These are phyloP conservation scores for Sus cebifrons DNA, from an alignment of 2,797 vertebrate species.

Conservation along the genomic window DNA sequence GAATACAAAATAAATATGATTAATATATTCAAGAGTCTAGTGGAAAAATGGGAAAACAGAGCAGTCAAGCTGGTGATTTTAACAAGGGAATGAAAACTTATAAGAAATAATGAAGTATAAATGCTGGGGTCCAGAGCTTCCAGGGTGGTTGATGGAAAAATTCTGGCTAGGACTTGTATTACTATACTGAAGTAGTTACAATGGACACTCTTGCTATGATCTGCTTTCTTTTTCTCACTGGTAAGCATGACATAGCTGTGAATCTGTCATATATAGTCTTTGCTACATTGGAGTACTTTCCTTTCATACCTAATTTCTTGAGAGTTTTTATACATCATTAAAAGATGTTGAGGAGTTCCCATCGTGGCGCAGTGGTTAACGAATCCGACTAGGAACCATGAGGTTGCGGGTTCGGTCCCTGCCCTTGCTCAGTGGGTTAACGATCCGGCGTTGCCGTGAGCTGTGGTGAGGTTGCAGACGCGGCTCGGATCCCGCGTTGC, in stretches of 20 bases:
- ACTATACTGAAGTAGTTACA: not conserved
- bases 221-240: not conserved
- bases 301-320: not conserved
- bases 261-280: not conserved
- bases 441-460: too few relatives aligned
- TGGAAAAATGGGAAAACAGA: not conserved
- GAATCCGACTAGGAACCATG: too few relatives aligned
- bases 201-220: not conserved
- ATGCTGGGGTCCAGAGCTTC: not conserved
- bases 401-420: too few relatives aligned
- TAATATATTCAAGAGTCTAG: not conserved
- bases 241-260: not conserved
- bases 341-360: too few relatives aligned
- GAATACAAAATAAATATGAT: not conserved
- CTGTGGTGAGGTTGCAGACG: too few relatives aligned
- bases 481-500: too few relatives aligned
- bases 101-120: not conserved
- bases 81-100: not conserved
- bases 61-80: not conserved
- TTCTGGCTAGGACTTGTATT: not conserved
- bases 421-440: too few relatives aligned
- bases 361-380: too few relatives aligned
- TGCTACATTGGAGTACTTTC: not conserved
- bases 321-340: too few relatives aligned
- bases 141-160: not conserved